Base-by-base conservation (phyloP, 2,888 invertebrate genomes). In the Ophioninae sp. region DNA sequence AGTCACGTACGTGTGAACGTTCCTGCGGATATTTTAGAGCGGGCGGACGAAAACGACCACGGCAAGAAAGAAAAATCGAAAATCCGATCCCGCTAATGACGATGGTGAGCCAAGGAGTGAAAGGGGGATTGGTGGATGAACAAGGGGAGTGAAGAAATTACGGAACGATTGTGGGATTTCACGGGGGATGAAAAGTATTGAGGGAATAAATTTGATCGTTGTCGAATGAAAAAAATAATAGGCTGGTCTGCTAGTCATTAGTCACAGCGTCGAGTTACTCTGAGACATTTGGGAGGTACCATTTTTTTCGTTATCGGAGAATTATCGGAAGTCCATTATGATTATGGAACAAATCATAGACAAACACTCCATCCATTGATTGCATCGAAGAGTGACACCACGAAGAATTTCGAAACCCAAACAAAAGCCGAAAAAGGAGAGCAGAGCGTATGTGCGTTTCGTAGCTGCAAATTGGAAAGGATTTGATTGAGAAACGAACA, bases 71-170 rank as follows among this genome's bases (percentile, higher is more conserved):
- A 81, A 79, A 79, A 84, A 83, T 78, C 77, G 83, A 64, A 78
- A 78, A 84, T 76, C 75, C 79, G 81, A 81, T 84, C 79, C 39
- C 70, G 39, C 84, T 84, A 84, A 84, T 79, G 81, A 81, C 81
- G 79, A 50, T 50, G 50, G 67, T 10, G 57, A 30, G 30, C 30
- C 30, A 30, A 30, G 30, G 30, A 30, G 30, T 30, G 30, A 30
- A 30, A 30, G 30, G 30, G 30, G 30, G 30, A 30, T 30, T 30
- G 30, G 30, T 23, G 50, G 56, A 41, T 50, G 37, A 65, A 62
- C 69, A 69, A 68, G 61, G 68, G 67, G 72, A 57, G 69, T 56
- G 41, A 67, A 73, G 72, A 70, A 73, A 79, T 72, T 64, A 65
- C 64, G 57, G 21, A 2, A 59, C 41, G 30, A 56, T 37, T n/a